Evolutionary conservation across 2,888 invertebrate genomes (phyloP).

Genomic region (Mamestra brassicae): DNA sequence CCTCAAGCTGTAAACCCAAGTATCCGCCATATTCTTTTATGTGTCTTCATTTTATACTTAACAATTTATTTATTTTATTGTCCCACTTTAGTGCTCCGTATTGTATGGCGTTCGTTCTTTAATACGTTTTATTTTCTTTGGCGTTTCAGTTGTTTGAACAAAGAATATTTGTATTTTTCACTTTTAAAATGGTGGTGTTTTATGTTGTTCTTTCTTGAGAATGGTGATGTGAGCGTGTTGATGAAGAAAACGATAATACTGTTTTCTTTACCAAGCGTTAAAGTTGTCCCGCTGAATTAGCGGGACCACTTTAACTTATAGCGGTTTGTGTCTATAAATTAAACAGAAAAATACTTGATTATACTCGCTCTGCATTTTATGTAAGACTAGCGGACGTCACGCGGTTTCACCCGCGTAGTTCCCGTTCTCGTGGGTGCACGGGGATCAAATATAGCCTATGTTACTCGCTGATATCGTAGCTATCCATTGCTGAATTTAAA

Average conservation of each 20-base stretch:
- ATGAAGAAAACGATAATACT: neutral
- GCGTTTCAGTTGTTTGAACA: slow-evolving; percentile 30
- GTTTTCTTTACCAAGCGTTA: neutral
- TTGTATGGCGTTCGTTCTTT: slow-evolving; percentile 34
- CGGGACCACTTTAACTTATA: no score
- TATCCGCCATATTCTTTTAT: slow-evolving; percentile 32
- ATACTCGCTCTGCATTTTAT: no score
- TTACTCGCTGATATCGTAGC: no score
- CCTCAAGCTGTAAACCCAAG: slow-evolving; percentile 15
- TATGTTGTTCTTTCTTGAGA: slow-evolving; percentile 3
- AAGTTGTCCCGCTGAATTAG: neutral
- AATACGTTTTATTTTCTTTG: slow-evolving; percentile 39
- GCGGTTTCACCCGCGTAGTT: no score
- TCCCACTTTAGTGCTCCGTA: slow-evolving; percentile 39
- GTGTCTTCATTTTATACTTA: slow-evolving; percentile 34
- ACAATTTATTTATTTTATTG: slow-evolving; percentile 45
- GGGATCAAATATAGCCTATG: no score
- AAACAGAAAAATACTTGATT: neutral
- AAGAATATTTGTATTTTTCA: slow-evolving; percentile 23
- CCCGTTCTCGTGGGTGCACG: no score
- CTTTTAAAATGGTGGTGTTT: slow-evolving; percentile 16
- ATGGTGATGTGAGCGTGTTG: neutral
- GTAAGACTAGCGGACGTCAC: no score
- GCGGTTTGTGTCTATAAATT: neutral
- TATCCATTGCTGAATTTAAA: no score